Base-by-base conservation (phyloP, 1,140 invertebrate genomes). In the Drosophila mayri region DNA sequence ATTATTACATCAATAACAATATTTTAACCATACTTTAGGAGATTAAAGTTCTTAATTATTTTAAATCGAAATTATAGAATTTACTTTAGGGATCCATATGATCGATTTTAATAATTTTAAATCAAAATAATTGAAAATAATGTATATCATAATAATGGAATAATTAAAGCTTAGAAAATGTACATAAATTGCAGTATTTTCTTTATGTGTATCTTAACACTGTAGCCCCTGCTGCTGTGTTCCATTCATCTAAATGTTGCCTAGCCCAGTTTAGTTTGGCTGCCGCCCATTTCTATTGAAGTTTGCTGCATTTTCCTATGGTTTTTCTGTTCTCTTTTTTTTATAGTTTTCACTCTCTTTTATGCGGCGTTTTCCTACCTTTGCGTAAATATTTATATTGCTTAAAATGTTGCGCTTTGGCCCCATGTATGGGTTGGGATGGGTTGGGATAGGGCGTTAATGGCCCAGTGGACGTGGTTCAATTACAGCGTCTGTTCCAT, bases 391-490 rank as follows among this genome's bases (percentile, higher is more conserved):
- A 72, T 72, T 73, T 73, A 60, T 37, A 57, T 72, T 59, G 66
- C 67, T 72, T 72, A 72, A 72, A 72, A 72, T 72, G 52, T 72
- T 72, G 70, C 54, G 47, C 68, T 72, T 72, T 60, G n/a, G 38
- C 22, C 30, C 22, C 9, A 22, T 37, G 52, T n/a, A 10, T 22
- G 20, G 50, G 11, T 2, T 22, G 1, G 28, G 28, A 30, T 30
- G 28, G 28, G 28, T 7, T 7, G 28, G 4, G 28, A 0, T 22
- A 3, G 52, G 44, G 43, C 22, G 43, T 40, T 72, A 58, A 71
- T 72, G 65, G 20, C 22, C 22, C n/a, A 4, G 66, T 54, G 47
- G 66, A 62, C 47, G 66, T 67, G 66, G 66, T 67, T 70, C 62
- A 70, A 55, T 70, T 70, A 46, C 47, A 18, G 47, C 32, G 47